A percentile compares a stretch with the other conserved stretches of the same genome.
These are phyloP conservation scores for Epirrhoe tristata DNA, from an alignment of 2,888 invertebrate genomes.

Conservation along the genomic window DNA sequence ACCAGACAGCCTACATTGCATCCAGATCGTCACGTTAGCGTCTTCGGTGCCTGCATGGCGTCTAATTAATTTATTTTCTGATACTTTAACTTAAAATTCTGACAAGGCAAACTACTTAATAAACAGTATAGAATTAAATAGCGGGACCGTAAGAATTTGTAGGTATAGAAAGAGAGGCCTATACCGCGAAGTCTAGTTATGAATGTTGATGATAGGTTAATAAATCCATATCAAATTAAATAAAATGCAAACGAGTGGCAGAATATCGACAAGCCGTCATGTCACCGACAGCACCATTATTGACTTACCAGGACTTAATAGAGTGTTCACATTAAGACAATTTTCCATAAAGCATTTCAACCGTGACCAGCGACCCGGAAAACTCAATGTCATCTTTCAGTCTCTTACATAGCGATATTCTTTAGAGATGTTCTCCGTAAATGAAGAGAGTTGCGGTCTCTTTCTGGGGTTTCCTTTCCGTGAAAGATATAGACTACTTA, in stretches of 20 bases:
- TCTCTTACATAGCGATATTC: constrained; percentile 9
- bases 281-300: constrained; percentile 48
- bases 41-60: too few species aligned
- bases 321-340: constrained; percentile 52
- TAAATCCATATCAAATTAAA: constrained; percentile 14
- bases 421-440: background rate
- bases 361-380: constrained; percentile 43
- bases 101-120: too few species aligned
- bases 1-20: too few species aligned
- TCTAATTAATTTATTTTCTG: too few species aligned
- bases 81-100: too few species aligned
- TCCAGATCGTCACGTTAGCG: too few species aligned
- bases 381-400: constrained; percentile 60
- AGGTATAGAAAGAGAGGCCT: background rate
- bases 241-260: constrained; percentile 30
- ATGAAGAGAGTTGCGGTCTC: background rate
- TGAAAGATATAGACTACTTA: background rate
- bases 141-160: too few species aligned
- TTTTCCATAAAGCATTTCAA: constrained; percentile 55
- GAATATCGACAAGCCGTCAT: constrained; percentile 45
- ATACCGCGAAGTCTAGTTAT: too few species aligned
- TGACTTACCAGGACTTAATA: constrained; percentile 48
- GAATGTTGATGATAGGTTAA: background rate
- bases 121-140: too few species aligned
- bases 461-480: constrained; percentile 39